Conservation (phyloP, 1,140 invertebrate species). For the Leptinotarsa lineolata region DNA sequence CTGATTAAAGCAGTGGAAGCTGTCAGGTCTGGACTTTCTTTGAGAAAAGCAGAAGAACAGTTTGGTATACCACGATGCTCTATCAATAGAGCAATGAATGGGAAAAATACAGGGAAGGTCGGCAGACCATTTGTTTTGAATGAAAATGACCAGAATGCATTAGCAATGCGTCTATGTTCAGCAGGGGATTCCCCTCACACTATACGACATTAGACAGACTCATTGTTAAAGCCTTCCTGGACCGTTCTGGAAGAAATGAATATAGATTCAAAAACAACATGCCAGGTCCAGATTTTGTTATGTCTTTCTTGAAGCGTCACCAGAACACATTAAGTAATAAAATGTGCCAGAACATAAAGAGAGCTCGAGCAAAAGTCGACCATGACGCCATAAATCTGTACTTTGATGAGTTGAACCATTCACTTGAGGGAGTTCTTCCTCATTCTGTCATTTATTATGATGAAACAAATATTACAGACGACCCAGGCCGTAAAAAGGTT, state of each 20-base stretch:
- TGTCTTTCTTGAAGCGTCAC: slow-evolving; percentile 25
- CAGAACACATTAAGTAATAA: slow-evolving; percentile 14
- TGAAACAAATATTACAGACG: slow-evolving; percentile 26
- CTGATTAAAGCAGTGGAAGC: not conserved
- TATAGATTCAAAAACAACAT: slow-evolving; percentile 21
- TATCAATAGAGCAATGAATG: slow-evolving; percentile 1
- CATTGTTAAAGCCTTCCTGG: slow-evolving; percentile 9
- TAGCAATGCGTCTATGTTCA: slow-evolving; percentile 14
- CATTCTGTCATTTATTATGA: slow-evolving; percentile 22
- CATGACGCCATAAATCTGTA: slow-evolving; percentile 16
- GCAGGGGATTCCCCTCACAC: not conserved
- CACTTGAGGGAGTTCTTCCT: slow-evolving; percentile 7
- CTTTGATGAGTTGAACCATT: slow-evolving; percentile 18
- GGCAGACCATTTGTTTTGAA: slow-evolving; percentile 3
- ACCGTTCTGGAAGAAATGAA: slow-evolving; percentile 19
- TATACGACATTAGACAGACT: slow-evolving; percentile 4
- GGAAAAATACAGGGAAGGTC: slow-evolving; percentile 5
- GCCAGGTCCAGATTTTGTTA: slow-evolving; percentile 20
- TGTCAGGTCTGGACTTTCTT: not conserved
- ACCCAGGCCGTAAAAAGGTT: slow-evolving; percentile 30
- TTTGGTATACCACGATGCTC: slow-evolving; percentile 1
- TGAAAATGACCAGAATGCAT: not conserved
- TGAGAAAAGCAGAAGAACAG: not conserved
- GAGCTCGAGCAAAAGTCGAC: slow-evolving; percentile 12
- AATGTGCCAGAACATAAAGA: slow-evolving; percentile 12